Evolutionary conservation across 2,113 vertebrate genomes (phyloP).

Genomic region (Aleadryas rufinucha): DNA sequence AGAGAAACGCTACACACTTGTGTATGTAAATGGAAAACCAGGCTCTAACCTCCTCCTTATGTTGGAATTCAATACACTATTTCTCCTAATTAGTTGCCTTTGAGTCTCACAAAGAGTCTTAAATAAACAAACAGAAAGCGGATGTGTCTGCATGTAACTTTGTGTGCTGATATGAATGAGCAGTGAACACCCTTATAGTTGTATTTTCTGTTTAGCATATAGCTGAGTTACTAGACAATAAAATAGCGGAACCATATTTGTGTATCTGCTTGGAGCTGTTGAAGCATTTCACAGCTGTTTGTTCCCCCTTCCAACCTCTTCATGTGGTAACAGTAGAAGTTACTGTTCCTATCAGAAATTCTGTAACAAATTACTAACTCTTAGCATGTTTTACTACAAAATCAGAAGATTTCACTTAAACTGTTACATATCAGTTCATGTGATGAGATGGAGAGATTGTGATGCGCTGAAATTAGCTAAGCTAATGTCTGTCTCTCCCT

Average conservation of each 20-base stretch:
- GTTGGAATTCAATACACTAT: not conserved
- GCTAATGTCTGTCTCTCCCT: not conserved
- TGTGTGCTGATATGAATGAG: not conserved
- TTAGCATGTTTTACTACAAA: not conserved
- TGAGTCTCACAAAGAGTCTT: constrained; percentile 13
- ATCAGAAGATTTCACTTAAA: not conserved
- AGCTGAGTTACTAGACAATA: not conserved
- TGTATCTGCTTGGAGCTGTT: not conserved
- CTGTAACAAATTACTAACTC: not conserved
- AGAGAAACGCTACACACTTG: not conserved
- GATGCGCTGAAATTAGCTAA: not conserved
- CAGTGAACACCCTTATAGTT: not conserved
- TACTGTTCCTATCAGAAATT: not conserved
- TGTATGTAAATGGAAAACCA: not conserved
- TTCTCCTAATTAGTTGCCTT: constrained; percentile 38
- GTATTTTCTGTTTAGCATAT: not conserved
- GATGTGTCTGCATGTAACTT: not conserved
- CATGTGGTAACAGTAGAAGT: not conserved
- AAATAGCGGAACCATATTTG: not conserved
- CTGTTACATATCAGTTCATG: not conserved
- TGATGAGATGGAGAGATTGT: not conserved
- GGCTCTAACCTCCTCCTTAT: not conserved
- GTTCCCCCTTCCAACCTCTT: not conserved
- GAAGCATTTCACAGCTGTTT: not conserved
- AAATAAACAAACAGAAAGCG: constrained; percentile 21